Conservation (phyloP, 2,888 invertebrate species). For the Strigamia maritima region DNA sequence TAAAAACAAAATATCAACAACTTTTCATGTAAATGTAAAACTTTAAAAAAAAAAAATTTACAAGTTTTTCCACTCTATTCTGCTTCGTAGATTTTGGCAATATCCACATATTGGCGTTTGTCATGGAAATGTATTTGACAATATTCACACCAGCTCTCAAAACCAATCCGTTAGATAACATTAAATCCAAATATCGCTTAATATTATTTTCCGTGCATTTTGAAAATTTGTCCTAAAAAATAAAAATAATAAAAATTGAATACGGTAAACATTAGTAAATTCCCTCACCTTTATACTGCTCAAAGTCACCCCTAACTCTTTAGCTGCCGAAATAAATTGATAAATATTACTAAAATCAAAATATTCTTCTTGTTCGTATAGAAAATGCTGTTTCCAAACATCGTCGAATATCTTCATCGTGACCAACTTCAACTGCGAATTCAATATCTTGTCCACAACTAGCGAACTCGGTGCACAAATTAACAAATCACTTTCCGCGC, state of each 20-base stretch:
- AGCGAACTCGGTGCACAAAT: neutral
- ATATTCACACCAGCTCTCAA: neutral
- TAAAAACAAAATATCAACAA: too few relatives aligned
- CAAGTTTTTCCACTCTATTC: too few relatives aligned
- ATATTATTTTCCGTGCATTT: neutral
- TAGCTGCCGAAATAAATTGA: neutral
- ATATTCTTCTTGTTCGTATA: neutral
- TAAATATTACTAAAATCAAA: neutral
- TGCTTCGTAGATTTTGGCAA: neutral
- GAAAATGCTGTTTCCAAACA: constrained; percentile 20
- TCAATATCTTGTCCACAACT: constrained; percentile 42
- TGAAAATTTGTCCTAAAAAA: neutral
- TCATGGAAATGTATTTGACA: neutral
- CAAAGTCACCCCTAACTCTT: neutral
- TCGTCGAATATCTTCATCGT: constrained; percentile 46
- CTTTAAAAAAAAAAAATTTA: too few relatives aligned
- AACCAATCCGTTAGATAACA: neutral
- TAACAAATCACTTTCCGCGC: too few relatives aligned
- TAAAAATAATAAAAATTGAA: neutral
- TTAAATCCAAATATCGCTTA: neutral
- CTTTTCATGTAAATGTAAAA: too few relatives aligned
- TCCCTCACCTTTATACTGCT: neutral
- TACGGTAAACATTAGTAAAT: too few relatives aligned
- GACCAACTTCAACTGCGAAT: constrained; percentile 45
- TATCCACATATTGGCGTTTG: neutral